Evolutionary conservation across 2,113 vertebrate genomes (phyloP), one percentile per base, ranked within the genome.

Genomic region (Turnix velox): DNA sequence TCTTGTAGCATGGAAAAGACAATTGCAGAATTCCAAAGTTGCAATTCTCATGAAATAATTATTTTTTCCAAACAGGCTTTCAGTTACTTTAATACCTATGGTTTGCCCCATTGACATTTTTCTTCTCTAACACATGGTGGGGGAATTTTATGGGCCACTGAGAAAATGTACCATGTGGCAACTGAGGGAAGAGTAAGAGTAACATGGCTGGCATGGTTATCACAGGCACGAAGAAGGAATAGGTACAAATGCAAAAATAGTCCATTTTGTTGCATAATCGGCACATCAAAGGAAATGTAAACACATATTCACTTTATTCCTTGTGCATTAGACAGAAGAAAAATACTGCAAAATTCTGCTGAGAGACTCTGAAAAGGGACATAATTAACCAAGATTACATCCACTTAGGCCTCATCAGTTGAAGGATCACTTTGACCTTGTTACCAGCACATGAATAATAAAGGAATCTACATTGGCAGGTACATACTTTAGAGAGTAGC

Each of bases 321-420:
- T 68, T 33, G 16, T 54, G 16, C 62, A 87, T 81, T 89, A 95
- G 40, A 84, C 73, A 84, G 91, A 93, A 94, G 63, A 88, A 88
- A 88, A 92, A 88, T 25, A 84, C 35, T 48, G 75, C 48, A 83
- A 88, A 84, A 88, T 81, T 92, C 68, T 87, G 31, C 63, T 61
- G 48, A 84, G 24, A 81, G 28, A 37, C 14, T 74, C 24, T 62
- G 45, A 58, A 78, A 93, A 75, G 27, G 25, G 20, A 4, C 33
- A 37, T 75, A 92, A 94, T 95, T 94, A 92, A 69, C 23, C 4
- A 89, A 76, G 54, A 81, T 94, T 90, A 45, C 25, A 58, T 57
- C 79, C 37, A 68, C 54, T 90, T 61, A 76, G 42, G 13, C 40
- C 78, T 84, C 58, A 20, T 66, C 65, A 68, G 37, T 42, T 63